Evolutionary conservation across 2,888 invertebrate species (phyloP), one percentile per base, ranked within the genome.

Genomic region (Horisme vitalbata): DNA sequence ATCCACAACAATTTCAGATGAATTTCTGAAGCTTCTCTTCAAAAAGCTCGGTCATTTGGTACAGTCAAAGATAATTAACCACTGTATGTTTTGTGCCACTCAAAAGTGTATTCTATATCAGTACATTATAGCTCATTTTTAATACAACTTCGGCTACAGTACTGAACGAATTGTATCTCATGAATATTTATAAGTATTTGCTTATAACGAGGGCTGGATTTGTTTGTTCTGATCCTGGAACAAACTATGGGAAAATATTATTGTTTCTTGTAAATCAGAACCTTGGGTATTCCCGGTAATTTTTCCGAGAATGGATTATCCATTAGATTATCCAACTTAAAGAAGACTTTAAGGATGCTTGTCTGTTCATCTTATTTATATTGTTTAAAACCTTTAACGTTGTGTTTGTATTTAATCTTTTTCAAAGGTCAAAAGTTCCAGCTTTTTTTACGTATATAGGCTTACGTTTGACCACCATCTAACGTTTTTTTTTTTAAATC

Each of bases 141-240:
- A 11, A 6, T 15, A 3, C 18, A 26, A 23, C 10, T 31, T 5
- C 18, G 23, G 35, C 10, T 48, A 30, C 6, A 15, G 23, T 30
- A 30, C 27, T 32, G 31, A 41, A 28, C 41, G 41, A 41, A 44
- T 46, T 18, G 36, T 27, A 36, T 41, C 21, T 32, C 33, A 38
- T 45, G 45, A 47, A 47, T 41, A 37, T 41, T 41, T 32, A 47
- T 41, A 28, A 28, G 31, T 39, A 39, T 41, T 27, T 41, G 39
- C 30, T 28, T 43, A 35, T 35, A 43, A 20, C 34, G 11, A 18
- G 33, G 15, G 11, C 33, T 39, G 38, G 28, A 28, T 34, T 38
- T 34, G 38, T 39, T 38, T 30, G 34, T 39, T 24, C 24, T 34
- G 23, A 26, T 32, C 30, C 28, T 8, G 33, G 30, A 33, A 23